Evolutionary conservation across 2,888 invertebrate species (phyloP).

Genomic region (Pseudanteris insignis): DNA sequence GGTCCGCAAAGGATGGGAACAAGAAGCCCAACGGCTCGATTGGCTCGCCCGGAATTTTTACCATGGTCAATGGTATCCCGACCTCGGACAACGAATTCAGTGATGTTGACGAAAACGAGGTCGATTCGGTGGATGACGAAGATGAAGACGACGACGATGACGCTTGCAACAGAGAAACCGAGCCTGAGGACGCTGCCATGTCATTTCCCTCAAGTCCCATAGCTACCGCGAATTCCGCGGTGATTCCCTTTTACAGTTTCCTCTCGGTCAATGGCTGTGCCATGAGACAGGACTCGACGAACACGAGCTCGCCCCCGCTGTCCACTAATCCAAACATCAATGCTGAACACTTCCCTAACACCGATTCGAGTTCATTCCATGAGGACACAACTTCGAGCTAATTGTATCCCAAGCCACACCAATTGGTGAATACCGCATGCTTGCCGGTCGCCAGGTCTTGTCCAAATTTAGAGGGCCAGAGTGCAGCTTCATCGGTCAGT

Average conservation of each 20-base stretch:
- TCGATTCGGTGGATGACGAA: slow-evolving; percentile 42
- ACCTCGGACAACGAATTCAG: slow-evolving; percentile 56
- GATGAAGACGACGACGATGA: slow-evolving; percentile 47
- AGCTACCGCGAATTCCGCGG: slow-evolving; percentile 53
- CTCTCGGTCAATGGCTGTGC: slow-evolving; percentile 68
- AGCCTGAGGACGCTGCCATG: slow-evolving; percentile 68
- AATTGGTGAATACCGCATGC: slow-evolving; percentile 54
- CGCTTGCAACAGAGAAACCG: slow-evolving; percentile 58
- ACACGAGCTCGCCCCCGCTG: slow-evolving; percentile 63
- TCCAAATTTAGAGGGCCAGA: slow-evolving; percentile 68
- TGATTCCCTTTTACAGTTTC: slow-evolving; percentile 65
- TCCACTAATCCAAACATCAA: slow-evolving; percentile 48
- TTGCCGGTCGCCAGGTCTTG: slow-evolving; percentile 67
- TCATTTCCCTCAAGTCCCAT: slow-evolving; percentile 63
- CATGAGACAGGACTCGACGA: slow-evolving; percentile 64
- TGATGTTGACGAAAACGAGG: slow-evolving; percentile 45
- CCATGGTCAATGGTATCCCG: slow-evolving; percentile 54
- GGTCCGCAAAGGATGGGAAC: slow-evolving; percentile 7
- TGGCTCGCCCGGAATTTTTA: slow-evolving; percentile 32
- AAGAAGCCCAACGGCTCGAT: slow-evolving; percentile 8
- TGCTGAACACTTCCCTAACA: slow-evolving; percentile 20
- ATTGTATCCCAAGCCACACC: slow-evolving; percentile 51
- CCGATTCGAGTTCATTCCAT: slow-evolving; percentile 22
- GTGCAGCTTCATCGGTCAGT: slow-evolving; percentile 70
- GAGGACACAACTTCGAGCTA: slow-evolving; percentile 18